Evolutionary conservation across 2,113 vertebrate genomes (phyloP).

Genomic region (Pseudorhombus dupliciocellatus): DNA sequence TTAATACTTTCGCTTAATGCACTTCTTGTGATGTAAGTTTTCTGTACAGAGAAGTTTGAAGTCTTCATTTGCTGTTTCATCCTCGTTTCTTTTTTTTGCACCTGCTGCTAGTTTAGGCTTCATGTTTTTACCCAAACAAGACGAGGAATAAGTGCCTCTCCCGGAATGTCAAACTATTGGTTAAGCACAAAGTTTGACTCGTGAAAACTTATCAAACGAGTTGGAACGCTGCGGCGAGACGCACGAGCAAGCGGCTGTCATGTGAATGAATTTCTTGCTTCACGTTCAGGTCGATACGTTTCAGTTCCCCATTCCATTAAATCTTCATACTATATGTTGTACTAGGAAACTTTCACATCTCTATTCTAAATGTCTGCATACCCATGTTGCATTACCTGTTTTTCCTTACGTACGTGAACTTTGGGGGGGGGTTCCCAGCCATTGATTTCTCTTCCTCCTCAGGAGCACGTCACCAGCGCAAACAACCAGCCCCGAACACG

Average conservation of each 20-base stretch:
- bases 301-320: background rate
- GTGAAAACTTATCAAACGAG: conserved; percentile 16
- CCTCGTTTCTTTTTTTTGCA: background rate
- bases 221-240: background rate
- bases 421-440: conserved; percentile 28
- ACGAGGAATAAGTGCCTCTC: background rate
- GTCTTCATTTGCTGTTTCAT: background rate
- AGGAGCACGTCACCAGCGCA: conserved; percentile 63
- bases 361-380: conserved; percentile 14
- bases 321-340: background rate
- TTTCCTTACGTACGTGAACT: conserved; percentile 13
- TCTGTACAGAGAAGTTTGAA: background rate
- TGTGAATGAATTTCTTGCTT: conserved; percentile 8
- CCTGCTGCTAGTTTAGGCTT: background rate
- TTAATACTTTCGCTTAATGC: no score
- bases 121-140: background rate
- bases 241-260: background rate
- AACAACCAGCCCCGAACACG: conserved; percentile 65
- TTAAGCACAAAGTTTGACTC: conserved; percentile 27
- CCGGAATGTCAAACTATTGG: conserved; percentile 6
- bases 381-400: conserved; percentile 3
- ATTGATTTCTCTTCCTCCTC: conserved; percentile 50
- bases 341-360: conserved; percentile 37
- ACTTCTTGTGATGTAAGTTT: no score
- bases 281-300: background rate